phyloP scores from a whole-genome alignment of 2,888 invertebrate species.

The Drosophila meridiana region DNA sequence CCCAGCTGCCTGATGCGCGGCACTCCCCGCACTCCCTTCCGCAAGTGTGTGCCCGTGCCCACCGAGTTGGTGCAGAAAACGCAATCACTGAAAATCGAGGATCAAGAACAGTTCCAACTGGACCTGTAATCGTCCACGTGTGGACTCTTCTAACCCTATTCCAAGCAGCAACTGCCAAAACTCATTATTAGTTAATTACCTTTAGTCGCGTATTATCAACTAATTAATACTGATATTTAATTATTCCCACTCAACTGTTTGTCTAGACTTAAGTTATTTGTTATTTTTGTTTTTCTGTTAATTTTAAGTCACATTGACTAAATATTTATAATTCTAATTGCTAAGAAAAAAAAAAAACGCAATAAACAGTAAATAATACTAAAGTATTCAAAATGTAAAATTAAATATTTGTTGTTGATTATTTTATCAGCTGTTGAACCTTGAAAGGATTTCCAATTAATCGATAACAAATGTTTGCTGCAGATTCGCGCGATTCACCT shows the following conservation, averaged over 20 bases:
- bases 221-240: slow-evolving; percentile 18
- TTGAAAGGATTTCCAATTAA: slow-evolving; percentile 22
- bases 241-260: neutral
- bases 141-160: slow-evolving; percentile 20
- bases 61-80: slow-evolving; percentile 76
- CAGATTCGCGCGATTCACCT: slow-evolving; percentile 30
- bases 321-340: slow-evolving; percentile 15
- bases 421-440: slow-evolving; percentile 24
- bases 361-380: slow-evolving; percentile 44
- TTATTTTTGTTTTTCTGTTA: neutral
- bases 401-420: neutral
- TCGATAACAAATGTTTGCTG: slow-evolving; percentile 16
- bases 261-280: slow-evolving; percentile 16
- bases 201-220: slow-evolving; percentile 23
- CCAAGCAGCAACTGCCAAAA: slow-evolving; percentile 67
- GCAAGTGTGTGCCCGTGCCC: slow-evolving; percentile 82
- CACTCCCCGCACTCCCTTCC: slow-evolving; percentile 85
- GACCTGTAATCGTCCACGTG: slow-evolving; percentile 75
- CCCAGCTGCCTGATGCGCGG: slow-evolving; percentile 90
- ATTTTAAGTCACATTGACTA: slow-evolving; percentile 79
- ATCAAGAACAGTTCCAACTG: slow-evolving; percentile 84
- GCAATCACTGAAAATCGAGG: slow-evolving; percentile 81
- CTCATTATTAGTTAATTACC: slow-evolving; percentile 25
- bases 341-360: slow-evolving; percentile 16
- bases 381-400: slow-evolving; percentile 4